These are phyloP conservation scores for Germaria angustata DNA, from an alignment of 2,888 invertebrate genomes.

Conservation along the genomic window DNA sequence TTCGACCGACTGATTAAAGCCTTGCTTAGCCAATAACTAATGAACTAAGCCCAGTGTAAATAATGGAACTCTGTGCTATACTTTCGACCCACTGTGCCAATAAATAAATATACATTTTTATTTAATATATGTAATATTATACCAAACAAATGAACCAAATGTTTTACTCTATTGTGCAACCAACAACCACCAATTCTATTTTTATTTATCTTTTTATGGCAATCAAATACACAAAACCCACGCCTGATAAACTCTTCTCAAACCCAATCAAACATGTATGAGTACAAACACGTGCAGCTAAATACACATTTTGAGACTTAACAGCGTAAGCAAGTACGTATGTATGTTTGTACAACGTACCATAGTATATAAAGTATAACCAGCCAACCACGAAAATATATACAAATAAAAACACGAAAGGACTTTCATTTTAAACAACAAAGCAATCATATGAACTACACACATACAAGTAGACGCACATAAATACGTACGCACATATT, in stretches of 20 bases:
- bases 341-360: neutral
- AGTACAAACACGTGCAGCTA: conserved; percentile 17
- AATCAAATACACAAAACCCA: conserved; percentile 30
- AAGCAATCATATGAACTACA: neutral
- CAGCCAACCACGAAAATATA: conserved; percentile 25
- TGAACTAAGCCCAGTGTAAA: no score
- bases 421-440: conserved; percentile 29
- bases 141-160: conserved; percentile 50
- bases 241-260: neutral
- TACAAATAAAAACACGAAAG: conserved; percentile 22
- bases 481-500: neutral
- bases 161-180: conserved; percentile 45
- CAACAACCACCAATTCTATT: conserved; percentile 49
- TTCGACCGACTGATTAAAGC: no score
- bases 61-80: no score
- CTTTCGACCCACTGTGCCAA: neutral
- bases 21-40: no score
- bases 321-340: neutral
- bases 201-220: neutral
- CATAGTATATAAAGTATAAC: neutral
- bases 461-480: neutral
- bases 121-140: conserved; percentile 14
- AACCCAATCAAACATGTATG: conserved; percentile 16
- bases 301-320: conserved; percentile 11
- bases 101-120: neutral